phyloP scores from a whole-genome alignment of 2,888 invertebrate genomes.

The Halictus ligatus region DNA sequence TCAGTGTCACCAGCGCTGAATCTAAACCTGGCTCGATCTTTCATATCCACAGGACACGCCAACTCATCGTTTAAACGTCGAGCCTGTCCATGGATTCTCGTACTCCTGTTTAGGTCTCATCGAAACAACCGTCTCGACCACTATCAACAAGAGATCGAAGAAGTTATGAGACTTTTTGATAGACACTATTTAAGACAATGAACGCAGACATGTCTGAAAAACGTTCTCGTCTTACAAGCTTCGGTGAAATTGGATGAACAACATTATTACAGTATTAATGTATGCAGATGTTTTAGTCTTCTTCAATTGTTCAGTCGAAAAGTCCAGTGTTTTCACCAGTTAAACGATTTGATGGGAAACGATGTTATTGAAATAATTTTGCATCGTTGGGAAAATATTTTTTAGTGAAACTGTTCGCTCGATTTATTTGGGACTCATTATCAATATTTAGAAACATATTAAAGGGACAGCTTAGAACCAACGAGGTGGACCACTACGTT shows the following conservation, averaged over 20 bases:
- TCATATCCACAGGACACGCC: not conserved
- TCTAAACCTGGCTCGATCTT: constrained; percentile 28
- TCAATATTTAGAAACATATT: not conserved
- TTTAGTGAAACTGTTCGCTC: not conserved
- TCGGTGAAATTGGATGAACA: too few species aligned
- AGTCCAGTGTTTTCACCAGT: too few species aligned
- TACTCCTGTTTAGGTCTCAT: not conserved
- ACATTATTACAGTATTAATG: too few species aligned
- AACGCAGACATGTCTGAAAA: too few species aligned
- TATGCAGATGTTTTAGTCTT: too few species aligned
- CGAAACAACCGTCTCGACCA: not conserved
- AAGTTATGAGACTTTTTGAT: not conserved
- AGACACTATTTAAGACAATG: not conserved
- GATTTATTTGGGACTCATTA: not conserved
- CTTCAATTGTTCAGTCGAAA: too few species aligned
- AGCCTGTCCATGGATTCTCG: too few species aligned
- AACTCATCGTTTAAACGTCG: not conserved
- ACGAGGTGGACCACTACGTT: not conserved
- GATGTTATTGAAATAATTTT: not conserved
- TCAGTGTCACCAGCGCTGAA: not conserved
- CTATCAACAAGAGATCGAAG: not conserved
- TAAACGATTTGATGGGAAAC: not conserved
- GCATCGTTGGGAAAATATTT: not conserved
- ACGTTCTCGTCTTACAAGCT: too few species aligned
- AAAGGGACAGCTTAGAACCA: not conserved